These are phyloP conservation scores for Leptatherina wallacei DNA, from an alignment of 2,797 vertebrate genomes.

Conservation along the genomic window DNA sequence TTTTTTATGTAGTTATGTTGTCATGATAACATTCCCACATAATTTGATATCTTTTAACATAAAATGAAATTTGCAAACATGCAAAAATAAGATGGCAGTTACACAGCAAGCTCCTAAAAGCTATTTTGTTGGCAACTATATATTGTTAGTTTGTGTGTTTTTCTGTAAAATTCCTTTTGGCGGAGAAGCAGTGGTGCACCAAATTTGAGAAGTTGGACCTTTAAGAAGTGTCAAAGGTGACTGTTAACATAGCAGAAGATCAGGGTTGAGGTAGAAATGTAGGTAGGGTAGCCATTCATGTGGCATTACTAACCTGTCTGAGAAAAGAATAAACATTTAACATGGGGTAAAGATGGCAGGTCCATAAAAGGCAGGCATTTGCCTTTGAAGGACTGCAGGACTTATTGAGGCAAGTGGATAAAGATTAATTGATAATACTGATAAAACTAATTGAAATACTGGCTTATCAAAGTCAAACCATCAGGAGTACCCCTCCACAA, in stretches of 20 bases:
- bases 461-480: conserved; percentile 40
- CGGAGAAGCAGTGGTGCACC: not conserved
- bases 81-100: conserved; percentile 39
- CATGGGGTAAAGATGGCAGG: conserved; percentile 42
- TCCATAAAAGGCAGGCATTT: conserved; percentile 28
- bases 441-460: not conserved
- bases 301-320: conserved; percentile 68
- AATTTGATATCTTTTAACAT: conserved; percentile 59
- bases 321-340: conserved; percentile 67
- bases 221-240: conserved; percentile 24
- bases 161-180: conserved; percentile 3
- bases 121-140: conserved; percentile 3
- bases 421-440: conserved; percentile 51
- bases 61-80: conserved; percentile 52
- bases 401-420: conserved; percentile 15
- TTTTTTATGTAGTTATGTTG: conserved; percentile 74
- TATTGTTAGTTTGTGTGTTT: conserved; percentile 1
- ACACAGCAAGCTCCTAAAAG: not conserved
- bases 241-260: not conserved
- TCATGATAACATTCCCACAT: conserved; percentile 74
- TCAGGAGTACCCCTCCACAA: conserved; percentile 17
- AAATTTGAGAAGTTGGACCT: conserved; percentile 10
- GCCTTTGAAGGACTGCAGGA: conserved; percentile 52
- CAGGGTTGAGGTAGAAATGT: conserved; percentile 20
- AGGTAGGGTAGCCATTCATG: conserved; percentile 71